phyloP scores from a whole-genome alignment of 1,140 invertebrate genomes.

The Amyelois transitella region DNA sequence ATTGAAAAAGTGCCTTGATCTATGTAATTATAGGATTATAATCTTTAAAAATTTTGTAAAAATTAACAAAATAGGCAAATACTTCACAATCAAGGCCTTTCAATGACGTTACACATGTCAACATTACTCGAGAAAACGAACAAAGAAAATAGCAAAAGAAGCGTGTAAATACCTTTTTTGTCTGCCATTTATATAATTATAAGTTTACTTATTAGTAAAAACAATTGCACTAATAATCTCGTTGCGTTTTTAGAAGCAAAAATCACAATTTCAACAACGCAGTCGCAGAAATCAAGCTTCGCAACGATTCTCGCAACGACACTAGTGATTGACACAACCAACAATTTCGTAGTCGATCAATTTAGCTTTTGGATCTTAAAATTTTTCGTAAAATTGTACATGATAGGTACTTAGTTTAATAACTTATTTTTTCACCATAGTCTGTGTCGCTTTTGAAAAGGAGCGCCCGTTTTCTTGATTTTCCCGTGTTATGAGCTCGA shows the following conservation, averaged over 20 bases:
- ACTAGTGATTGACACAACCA: constrained; percentile 36
- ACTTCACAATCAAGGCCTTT: constrained; percentile 28
- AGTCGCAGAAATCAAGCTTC: constrained; percentile 30
- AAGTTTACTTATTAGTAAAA: constrained; percentile 38
- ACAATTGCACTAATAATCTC: constrained; percentile 28
- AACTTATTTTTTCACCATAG: too few species aligned
- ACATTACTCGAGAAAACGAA: constrained; percentile 44
- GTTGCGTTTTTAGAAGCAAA: constrained; percentile 29
- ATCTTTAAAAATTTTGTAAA: not conserved
- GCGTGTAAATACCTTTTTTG: constrained; percentile 68
- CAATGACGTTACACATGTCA: constrained; percentile 68
- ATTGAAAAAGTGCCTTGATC: not conserved
- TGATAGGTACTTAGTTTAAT: too few species aligned
- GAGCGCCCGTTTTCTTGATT: too few species aligned
- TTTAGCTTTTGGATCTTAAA: too few species aligned
- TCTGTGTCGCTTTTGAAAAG: too few species aligned
- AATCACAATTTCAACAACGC: constrained; percentile 34
- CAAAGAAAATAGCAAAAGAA: constrained; percentile 55
- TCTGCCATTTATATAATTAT: constrained; percentile 62
- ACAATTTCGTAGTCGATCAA: too few species aligned
- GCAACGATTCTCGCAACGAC: constrained; percentile 36
- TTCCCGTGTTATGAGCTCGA: too few species aligned
- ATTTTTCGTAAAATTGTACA: too few species aligned
- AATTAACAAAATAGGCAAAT: not conserved
- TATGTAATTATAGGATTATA: not conserved